Evolutionary conservation across 2,888 invertebrate species (phyloP), one percentile per base, ranked within the genome.

Genomic region (Chirona hameri): DNA sequence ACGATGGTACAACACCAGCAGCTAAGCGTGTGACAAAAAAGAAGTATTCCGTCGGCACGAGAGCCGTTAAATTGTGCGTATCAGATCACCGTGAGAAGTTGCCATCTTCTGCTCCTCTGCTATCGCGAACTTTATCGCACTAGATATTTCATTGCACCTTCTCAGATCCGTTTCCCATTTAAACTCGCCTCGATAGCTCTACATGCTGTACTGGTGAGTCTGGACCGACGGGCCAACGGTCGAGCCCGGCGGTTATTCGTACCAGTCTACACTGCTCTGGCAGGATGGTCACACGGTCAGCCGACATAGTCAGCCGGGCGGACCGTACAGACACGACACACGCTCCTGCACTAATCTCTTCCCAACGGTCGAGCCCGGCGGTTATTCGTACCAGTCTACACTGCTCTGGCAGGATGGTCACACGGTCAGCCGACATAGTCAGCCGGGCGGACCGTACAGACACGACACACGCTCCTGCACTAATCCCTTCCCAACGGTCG

Each of bases 181-280:
- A 1, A 18, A 18, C 96, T 0, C 98, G 98, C 96, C 99, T 98
- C 90, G 99, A 98, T 82, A 96, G 91, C 7, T 7, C 7, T n/a
- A 7, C 46, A 80, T 24, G 60, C 14, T 72, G 72, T 72, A 29
- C 72, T 72, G 72, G 72, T 14, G 18, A 31, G 72, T 72, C 72
- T 72, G 72, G 72, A 72, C 72, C 31, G 72, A 3, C 72, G 31
- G 72, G 18, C 72, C 72, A 29, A 18, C 31, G 18, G 14, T 29
- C 18, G 15, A 27, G 72, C 18, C 72, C 72, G 72, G 31, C 72
- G 31, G 72, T 72, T 72, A 72, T 72, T 72, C 72, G 72, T 29
- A 31, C 69, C 72, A 72, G 72, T 86, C 72, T 9, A 96, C 12
- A 27, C 12, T 69, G 27, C 3, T 69, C 14, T 69, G 27, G 65